A percentile compares a stretch with the other conserved stretches of the same genome.
These are phyloP conservation scores for Muntiacus reevesi DNA, from an alignment of 2,113 vertebrate species.

Conservation along the genomic window DNA sequence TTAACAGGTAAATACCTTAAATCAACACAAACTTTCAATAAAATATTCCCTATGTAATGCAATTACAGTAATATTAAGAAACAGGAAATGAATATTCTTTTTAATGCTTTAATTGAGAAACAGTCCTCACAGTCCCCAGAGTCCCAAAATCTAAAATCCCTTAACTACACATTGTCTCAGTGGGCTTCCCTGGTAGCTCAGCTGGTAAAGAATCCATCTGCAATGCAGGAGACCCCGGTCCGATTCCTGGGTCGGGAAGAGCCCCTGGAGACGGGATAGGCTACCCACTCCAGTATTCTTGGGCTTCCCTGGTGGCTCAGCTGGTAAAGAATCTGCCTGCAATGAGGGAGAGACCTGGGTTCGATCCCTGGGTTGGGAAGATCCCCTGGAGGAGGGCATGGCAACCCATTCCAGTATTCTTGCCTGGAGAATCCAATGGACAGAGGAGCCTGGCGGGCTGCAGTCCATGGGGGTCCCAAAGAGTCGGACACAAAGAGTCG, in stretches of 20 bases:
- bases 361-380: not conserved
- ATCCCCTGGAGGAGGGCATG: not conserved
- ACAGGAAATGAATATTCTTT: not conserved
- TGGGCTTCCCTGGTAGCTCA: not conserved
- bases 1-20: not conserved
- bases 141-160: not conserved
- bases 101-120: constrained; percentile 20
- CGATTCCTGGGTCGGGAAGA: not conserved
- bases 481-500: not conserved
- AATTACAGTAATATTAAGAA: not conserved
- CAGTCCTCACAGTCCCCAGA: not conserved
- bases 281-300: not conserved
- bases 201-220: not conserved
- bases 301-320: not conserved
- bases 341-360: not conserved
- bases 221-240: not conserved
- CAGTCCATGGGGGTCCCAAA: not conserved
- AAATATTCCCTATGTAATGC: not conserved
- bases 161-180: not conserved
- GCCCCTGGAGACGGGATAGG: not conserved
- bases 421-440: not conserved
- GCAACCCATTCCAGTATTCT: not conserved
- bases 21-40: not conserved
- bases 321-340: not conserved
- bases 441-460: not conserved